phyloP scores from a whole-genome alignment of 1,140 invertebrate genomes.

The Euglossa dilemma region DNA sequence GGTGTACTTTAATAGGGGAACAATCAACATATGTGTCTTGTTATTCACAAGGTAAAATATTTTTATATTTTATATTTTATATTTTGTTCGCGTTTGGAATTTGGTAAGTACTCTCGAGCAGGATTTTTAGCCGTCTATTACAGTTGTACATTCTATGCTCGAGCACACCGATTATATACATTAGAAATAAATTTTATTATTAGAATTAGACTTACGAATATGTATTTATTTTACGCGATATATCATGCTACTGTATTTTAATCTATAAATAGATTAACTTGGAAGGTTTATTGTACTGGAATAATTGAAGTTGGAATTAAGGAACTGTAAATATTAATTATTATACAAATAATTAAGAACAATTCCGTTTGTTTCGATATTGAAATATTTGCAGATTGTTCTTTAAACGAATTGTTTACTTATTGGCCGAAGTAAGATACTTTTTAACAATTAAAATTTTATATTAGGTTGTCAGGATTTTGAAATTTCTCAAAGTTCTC shows the following conservation, averaged over 20 bases:
- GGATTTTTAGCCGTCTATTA: neutral
- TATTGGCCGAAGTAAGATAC: neutral
- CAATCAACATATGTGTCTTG: no score
- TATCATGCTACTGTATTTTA: neutral
- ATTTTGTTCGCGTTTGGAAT: no score
- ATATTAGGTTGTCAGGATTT: neutral
- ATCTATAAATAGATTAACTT: neutral
- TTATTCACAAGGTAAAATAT: no score
- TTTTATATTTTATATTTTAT: no score
- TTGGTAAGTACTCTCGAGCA: no score
- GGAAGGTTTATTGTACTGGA: neutral
- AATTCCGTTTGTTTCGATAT: neutral
- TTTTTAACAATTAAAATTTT: neutral
- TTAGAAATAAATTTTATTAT: constrained; percentile 45
- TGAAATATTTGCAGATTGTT: neutral
- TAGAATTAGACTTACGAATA: constrained; percentile 5
- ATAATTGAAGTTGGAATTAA: neutral
- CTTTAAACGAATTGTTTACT: neutral
- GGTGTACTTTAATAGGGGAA: no score
- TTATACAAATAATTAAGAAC: neutral
- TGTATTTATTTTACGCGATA: constrained; percentile 36
- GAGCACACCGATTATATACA: constrained; percentile 4
- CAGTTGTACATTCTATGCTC: neutral
- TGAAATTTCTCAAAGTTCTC: neutral
- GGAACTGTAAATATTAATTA: neutral